Evolutionary conservation across 1,140 invertebrate species (phyloP), one percentile per base, ranked within the genome.

Genomic region (Anadara kagoshimensis): DNA sequence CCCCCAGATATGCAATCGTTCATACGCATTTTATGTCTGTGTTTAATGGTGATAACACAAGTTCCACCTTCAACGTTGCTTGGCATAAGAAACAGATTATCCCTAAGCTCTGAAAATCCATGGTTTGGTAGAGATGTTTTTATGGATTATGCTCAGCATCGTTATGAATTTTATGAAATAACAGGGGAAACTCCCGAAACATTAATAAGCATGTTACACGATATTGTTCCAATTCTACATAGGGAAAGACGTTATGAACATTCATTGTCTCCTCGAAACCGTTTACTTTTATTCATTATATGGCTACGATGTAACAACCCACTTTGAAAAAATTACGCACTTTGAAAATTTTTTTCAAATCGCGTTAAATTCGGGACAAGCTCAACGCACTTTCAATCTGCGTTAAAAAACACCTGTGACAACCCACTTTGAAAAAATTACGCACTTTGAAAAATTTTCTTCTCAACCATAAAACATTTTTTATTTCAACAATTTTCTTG

Each of bases 181-280:
- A 56, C 54, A 2, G 54, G 54, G 10, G 54, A 56, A 18, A 56
- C 54, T 26, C 54, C 57, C 10, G 57, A 58, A 58, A 58, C 57
- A 7, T 18, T 58, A 4, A 14, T 53, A n/a, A n/a, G 16, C 22
- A 53, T 53, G 51, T 5, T 53, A 5, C 5, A 53, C 18, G 51
- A n/a, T n/a, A 53, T 53, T 14, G 5, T 5, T 20, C 16, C 18
- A 58, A 36, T 41, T 5, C 36, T 58, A 41, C 3, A 18, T 2
- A 36, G 12, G n/a, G 11, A 41, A 58, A 10, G 36, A 2, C 8
- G 29, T 18, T 41, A 58, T 58, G 26, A 58, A 14, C 57, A 58
- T n/a, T 11, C 4, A 58, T 7, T 58, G 5, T 58, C 57, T 16
- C 57, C 57, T 10, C 10, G 57, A 58, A 62, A 62, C n/a, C 22